Conservation (phyloP, 1,140 invertebrate genomes). For the Potamilus streckersoni region DNA sequence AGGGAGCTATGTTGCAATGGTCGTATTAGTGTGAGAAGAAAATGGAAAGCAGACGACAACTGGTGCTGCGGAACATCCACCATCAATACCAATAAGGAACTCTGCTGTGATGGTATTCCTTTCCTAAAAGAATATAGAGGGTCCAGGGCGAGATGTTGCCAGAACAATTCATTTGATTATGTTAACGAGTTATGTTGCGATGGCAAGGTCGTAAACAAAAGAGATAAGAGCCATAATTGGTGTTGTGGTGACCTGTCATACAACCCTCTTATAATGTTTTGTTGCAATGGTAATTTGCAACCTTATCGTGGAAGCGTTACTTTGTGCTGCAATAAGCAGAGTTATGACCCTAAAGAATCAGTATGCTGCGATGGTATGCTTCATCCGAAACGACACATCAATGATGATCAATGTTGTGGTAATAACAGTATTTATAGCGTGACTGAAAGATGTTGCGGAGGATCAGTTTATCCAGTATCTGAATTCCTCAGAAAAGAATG, state of each 20-base stretch:
- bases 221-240: constrained; percentile 1
- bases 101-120: constrained; percentile 16
- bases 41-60: constrained; percentile 1
- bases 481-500: constrained; percentile 11
- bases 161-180: not conserved
- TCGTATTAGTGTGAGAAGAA: not conserved
- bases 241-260: constrained; percentile 8
- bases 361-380: constrained; percentile 10
- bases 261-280: constrained; percentile 15
- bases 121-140: not conserved
- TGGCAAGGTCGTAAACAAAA: constrained; percentile 8
- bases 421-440: constrained; percentile 7
- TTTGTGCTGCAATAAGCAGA: constrained; percentile 12
- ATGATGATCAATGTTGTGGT: constrained; percentile 20
- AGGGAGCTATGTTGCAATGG: too few species aligned
- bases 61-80: constrained; percentile 22
- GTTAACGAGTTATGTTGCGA: constrained; percentile 7
- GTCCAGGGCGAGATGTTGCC: constrained; percentile 4
- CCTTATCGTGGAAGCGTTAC: constrained; percentile 7
- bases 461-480: constrained; percentile 4
- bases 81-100: constrained; percentile 5
- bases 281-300: constrained; percentile 18
- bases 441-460: constrained; percentile 21
- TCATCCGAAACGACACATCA: not conserved
- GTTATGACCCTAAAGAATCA: constrained; percentile 1